phyloP scores from a whole-genome alignment of 2,888 invertebrate species.

The Plemyria rubiginata region DNA sequence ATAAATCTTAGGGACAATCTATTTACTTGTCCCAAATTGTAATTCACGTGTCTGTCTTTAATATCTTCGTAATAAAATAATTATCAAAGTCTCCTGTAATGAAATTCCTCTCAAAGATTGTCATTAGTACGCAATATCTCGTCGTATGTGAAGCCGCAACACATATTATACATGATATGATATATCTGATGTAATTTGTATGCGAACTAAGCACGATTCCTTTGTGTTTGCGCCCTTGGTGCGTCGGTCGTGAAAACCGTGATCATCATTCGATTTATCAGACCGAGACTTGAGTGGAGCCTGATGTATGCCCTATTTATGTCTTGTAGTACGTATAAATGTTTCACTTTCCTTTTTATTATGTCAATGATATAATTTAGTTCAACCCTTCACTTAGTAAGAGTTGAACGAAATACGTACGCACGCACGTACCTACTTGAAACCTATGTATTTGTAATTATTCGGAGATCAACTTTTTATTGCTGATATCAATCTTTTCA shows the following conservation, averaged over 20 bases:
- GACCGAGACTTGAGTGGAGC: constrained; percentile 48
- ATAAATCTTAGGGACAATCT: constrained; percentile 18
- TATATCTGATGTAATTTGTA: constrained; percentile 40
- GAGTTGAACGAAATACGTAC: no score
- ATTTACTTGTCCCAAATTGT: constrained; percentile 20
- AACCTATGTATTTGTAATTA: no score
- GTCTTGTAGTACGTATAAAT: background rate
- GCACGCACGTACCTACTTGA: no score
- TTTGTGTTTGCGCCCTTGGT: constrained; percentile 60
- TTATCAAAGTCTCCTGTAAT: constrained; percentile 23
- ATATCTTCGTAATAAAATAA: constrained; percentile 20
- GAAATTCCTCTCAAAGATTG: constrained; percentile 23
- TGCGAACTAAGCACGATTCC: constrained; percentile 44
- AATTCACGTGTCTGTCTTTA: constrained; percentile 19
- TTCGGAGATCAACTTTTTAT: no score
- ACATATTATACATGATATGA: constrained; percentile 31
- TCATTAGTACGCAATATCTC: constrained; percentile 21
- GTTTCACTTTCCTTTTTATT: background rate
- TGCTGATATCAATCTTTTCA: no score
- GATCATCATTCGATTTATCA: constrained; percentile 53
- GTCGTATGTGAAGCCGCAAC: constrained; percentile 20
- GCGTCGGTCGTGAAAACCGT: constrained; percentile 50
- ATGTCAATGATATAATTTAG: background rate
- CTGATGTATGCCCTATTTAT: constrained; percentile 29
- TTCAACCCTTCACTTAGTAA: no score